Percentiles rank a stretch among this genome's conserved stretches.
Evolutionary conservation across 2,797 vertebrate genomes (phyloP).

Genomic region (Rhinichthys osculus): DNA sequence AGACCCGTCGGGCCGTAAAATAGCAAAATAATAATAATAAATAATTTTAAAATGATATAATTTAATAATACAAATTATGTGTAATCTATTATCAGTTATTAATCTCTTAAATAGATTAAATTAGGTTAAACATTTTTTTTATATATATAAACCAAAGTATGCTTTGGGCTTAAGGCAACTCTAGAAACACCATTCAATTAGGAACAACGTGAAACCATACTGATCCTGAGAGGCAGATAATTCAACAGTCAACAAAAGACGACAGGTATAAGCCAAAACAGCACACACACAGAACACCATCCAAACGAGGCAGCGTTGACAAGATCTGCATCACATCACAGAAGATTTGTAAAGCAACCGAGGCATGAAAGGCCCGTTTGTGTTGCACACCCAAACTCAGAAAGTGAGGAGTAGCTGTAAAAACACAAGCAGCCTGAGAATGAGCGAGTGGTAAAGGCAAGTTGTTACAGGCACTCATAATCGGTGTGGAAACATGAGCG

Average conservation of each 20-base stretch:
- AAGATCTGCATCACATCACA: conserved; percentile 51
- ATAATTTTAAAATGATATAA: too few species aligned
- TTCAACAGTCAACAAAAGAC: conserved; percentile 19
- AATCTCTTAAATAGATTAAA: too few species aligned
- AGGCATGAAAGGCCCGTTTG: conserved; percentile 16
- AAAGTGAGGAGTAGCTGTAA: background rate
- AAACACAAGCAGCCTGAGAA: background rate
- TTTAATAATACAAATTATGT: too few species aligned
- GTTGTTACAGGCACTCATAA: conserved; percentile 55
- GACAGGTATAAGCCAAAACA: background rate
- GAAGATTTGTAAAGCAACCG: background rate
- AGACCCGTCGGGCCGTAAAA: too few species aligned
- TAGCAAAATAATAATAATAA: too few species aligned
- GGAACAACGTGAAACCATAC: background rate
- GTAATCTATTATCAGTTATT: too few species aligned
- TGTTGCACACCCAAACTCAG: background rate
- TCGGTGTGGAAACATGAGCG: conserved; percentile 24
- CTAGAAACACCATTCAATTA: background rate
- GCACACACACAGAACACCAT: background rate
- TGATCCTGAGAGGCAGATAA: conserved; percentile 2
- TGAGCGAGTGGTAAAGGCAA: conserved; percentile 33
- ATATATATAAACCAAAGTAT: too few species aligned
- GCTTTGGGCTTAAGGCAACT: background rate
- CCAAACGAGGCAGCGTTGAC: conserved; percentile 41
- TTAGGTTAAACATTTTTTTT: too few species aligned